Conservation (phyloP, 2,113 vertebrate genomes). For the Micronisus gabar region DNA sequence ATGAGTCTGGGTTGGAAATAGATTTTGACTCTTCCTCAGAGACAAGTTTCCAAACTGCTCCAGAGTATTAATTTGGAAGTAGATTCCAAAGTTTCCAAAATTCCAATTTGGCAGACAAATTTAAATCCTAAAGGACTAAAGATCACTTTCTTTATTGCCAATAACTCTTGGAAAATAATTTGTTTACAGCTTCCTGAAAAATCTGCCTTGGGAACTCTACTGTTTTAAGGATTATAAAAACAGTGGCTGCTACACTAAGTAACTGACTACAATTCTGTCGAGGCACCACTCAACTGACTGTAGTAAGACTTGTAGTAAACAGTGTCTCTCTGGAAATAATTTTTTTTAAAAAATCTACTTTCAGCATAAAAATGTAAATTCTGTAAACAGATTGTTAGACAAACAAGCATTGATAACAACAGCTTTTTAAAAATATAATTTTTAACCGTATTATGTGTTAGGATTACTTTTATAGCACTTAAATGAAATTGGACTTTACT, state of each 20-base stretch:
- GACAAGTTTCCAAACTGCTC: conserved; percentile 58
- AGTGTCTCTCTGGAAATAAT: neutral
- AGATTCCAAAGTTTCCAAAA: neutral
- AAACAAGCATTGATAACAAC: neutral
- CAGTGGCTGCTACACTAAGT: neutral
- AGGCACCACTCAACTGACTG: neutral
- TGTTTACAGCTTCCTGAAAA: conserved; percentile 51
- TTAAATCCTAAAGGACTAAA: neutral
- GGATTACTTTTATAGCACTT: conserved; percentile 9
- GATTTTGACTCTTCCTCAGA: conserved; percentile 61
- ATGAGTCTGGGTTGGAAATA: conserved; percentile 23
- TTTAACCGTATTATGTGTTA: neutral
- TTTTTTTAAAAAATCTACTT: neutral
- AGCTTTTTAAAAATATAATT: neutral
- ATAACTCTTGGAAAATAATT: neutral
- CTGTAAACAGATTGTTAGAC: neutral
- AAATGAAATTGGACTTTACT: neutral
- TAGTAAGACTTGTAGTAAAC: neutral
- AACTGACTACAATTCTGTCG: neutral
- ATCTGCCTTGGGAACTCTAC: conserved; percentile 43
- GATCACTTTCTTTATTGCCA: conserved; percentile 1
- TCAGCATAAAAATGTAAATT: neutral
- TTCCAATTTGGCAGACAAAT: neutral
- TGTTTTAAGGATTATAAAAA: neutral
- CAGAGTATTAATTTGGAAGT: conserved; percentile 29